Base-by-base conservation (phyloP, 1,140 invertebrate genomes). In the Ridgeia piscesae region DNA sequence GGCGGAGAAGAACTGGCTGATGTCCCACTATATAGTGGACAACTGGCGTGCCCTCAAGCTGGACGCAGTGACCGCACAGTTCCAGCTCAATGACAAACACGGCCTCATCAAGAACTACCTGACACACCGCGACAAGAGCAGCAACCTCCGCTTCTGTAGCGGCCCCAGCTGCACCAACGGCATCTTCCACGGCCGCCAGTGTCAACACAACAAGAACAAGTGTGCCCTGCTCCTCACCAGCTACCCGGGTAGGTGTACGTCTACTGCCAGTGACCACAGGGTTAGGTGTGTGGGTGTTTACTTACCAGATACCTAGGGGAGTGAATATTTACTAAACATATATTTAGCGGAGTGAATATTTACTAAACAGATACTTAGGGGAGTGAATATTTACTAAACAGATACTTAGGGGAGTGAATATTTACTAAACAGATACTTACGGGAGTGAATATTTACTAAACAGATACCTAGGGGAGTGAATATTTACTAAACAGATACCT, bases 161-260 rank as follows among this genome's bases (percentile, higher is more conserved):
- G 95, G 96, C 34, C 89, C 92, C 33, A 96, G 95, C 91, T 97
- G 97, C 94, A 94, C 95, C 8, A 94, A 96, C 11, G 97, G 97
- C 50, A 96, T 97, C 93, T 97, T 96, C 94, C 92, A 93, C 77
- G 95, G 96, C 92, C 97, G 97, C 1, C 89, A 95, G 11, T 95
- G 96, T 93, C 90, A 92, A 35, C 94, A 77, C 92, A 95, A 93
- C 89, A 93, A 93, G 92, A 91, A 93, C 48, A 94, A 93, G 8
- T 97, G 97, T 94, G 97, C 97, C 4, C 93, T 97, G 0, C 94
- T 98, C 11, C 93, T 97, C 27, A 96, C 97, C 1, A 96, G 96
- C 89, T 96, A 97, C 94, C 96, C 96, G 35, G 96, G 96, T 96
- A 94, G 93, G 91, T 88, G 2, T 6, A 9, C 11, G 42, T 42